Base-by-base conservation (phyloP, 2,888 invertebrate genomes). In the Lasioglossum lativentre region DNA sequence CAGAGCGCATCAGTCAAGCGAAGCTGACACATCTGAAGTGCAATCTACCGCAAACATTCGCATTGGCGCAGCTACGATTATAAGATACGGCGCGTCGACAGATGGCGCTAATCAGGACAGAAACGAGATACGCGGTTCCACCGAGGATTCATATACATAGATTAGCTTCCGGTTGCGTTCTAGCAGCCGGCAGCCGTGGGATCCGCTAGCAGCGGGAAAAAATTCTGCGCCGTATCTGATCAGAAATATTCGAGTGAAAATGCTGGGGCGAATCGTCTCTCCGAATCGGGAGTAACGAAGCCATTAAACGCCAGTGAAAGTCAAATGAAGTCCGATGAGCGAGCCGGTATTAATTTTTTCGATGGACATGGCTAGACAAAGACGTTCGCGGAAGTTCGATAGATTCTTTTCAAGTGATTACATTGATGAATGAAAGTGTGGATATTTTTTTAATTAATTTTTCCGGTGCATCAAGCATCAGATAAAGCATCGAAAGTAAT, bases 71-170 rank as follows among this genome's bases (percentile, higher is more conserved):
- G 66, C 34, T 76, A 34, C 47, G 30, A 66, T 30, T 76, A 38
- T 38, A 70, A 70, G 71, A 75, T 66, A 52, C 34, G 42, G 42
- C 59, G 71, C 71, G 71, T 42, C 71, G 71, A 71, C 71, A 71
- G 71, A 42, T 71, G 71, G 16, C 34, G 56, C 16, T 38, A 42
- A 78, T 45, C 16, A 73, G 59, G 27, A 30, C 42, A 45, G 1
- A 73, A 63, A 42, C 42, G 56, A 59, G 42, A 72, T 19, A 47
- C 70, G 16, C 16, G 30, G 14, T 27, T 75, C 75, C 5, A 19
- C 12, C 4, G 38, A 23, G 14, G 3, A 52, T 40, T 52, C 27
- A 4, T 14, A 34, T 34, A 34, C 34, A 23, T 38, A 12, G 27
- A 6, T 70, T 27, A 47, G 34, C 3, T 70, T 19, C 16, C 30